Evolutionary conservation across 2,797 vertebrate species (phyloP), one percentile per base, ranked within the genome.

Genomic region (Balearica regulorum): DNA sequence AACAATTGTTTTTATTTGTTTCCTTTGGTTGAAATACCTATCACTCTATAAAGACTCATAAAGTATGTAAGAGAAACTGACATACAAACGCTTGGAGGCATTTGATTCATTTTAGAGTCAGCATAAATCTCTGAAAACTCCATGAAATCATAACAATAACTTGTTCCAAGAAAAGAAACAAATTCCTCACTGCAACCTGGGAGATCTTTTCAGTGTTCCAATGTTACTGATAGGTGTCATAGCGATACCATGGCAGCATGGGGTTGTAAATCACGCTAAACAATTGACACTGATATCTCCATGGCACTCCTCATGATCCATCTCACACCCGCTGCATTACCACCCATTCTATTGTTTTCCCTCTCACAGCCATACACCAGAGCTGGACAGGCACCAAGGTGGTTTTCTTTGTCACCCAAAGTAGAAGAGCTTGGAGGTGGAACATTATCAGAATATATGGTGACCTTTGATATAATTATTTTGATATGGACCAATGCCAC

Each of bases 301-400:
- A 14, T 39, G 17, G 18, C 58, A 37, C 31, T 68, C 4, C 0
- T 35, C 5, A 37, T 13, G 11, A 22, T 60, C 0, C 11, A 29
- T 17, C 6, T 55, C 4, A 0, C 2, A 35, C 6, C 3, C 4
- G 1, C 1, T 41, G 7, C n/a, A 22, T 15, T 89, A 28, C 17
- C 4, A 53, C 41, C 9, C 37, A 26, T 71, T 88, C 20, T 46
- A 6, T 9, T 41, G 11, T 43, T 68, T 72, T 58, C 5, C 20
- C 3, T 41, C 33, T 79, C 44, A 51, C 3, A 37, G 17, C 0
- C 15, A 16, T 87, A 86, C 39, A 31, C 20, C 16, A 75, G 41
- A 62, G 8, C 5, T 87, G 9, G 35, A 66, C 16, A 84, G 37
- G 9, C 14, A 57, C 10, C 6, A 70, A 41, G 21, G 66, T 29